A percentile compares a stretch with the other conserved stretches of the same genome.
These are phyloP conservation scores for Porites cylindrica DNA, from an alignment of 92 coral and sea anemone genomes.

Conservation along the genomic window DNA sequence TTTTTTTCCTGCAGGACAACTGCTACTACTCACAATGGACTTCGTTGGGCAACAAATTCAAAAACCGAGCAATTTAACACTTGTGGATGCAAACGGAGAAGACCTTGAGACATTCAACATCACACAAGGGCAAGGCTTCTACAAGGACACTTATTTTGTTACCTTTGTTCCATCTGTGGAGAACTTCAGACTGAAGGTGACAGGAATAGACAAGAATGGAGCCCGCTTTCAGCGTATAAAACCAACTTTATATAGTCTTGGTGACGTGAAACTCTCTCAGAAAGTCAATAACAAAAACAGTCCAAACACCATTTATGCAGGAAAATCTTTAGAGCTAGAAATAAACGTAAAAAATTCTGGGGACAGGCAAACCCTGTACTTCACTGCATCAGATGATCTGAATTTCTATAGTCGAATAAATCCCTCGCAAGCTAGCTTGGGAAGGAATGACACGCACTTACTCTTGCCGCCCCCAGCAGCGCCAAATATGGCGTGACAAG, in stretches of 20 bases:
- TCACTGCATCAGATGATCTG: slow-evolving; percentile 57
- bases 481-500: slow-evolving; percentile 52
- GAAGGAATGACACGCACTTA: slow-evolving; percentile 22
- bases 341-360: slow-evolving; percentile 45
- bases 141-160: slow-evolving; percentile 54
- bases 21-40: slow-evolving; percentile 17
- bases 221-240: slow-evolving; percentile 48
- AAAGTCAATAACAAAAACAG: neutral
- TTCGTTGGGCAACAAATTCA: slow-evolving; percentile 29
- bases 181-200: slow-evolving; percentile 42
- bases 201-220: slow-evolving; percentile 47
- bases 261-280: slow-evolving; percentile 40
- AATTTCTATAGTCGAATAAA: neutral
- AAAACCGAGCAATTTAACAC: slow-evolving; percentile 17
- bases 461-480: slow-evolving; percentile 14
- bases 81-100: slow-evolving; percentile 49
- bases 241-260: slow-evolving; percentile 37
- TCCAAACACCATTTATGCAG: slow-evolving; percentile 39
- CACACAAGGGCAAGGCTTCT: slow-evolving; percentile 48
- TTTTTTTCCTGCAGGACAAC: slow-evolving; percentile 17
- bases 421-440: neutral
- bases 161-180: slow-evolving; percentile 37
- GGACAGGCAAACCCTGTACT: slow-evolving; percentile 22
- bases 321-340: slow-evolving; percentile 9
- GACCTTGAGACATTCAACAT: slow-evolving; percentile 49